Evolutionary conservation across 2,888 invertebrate genomes (phyloP).

Genomic region (Reticulitermes lucifugus): DNA sequence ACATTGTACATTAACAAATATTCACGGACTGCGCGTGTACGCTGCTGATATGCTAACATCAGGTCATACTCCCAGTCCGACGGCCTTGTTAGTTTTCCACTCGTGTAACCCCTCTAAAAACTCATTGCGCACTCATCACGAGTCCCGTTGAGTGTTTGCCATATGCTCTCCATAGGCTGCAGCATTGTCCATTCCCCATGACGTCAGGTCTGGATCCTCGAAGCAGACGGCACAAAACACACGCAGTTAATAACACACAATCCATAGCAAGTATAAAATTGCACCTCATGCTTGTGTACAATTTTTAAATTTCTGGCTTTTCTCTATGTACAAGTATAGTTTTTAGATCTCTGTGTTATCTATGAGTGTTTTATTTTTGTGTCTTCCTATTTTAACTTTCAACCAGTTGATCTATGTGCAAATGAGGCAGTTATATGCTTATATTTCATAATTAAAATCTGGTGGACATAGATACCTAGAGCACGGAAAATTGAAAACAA

Average conservation of each 20-base stretch:
- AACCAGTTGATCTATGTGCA: too few relatives aligned
- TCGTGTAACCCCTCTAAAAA: constrained; percentile 19
- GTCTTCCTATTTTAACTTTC: too few relatives aligned
- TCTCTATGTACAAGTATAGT: not conserved
- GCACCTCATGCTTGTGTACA: not conserved
- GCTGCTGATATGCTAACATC: not conserved
- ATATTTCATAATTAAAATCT: too few relatives aligned
- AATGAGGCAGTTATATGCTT: too few relatives aligned
- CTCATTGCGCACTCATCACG: constrained; percentile 3
- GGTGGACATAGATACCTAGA: too few relatives aligned
- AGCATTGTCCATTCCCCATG: not conserved
- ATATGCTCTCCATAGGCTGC: constrained; percentile 19
- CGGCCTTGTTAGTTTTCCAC: constrained; percentile 31
- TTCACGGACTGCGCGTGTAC: not conserved
- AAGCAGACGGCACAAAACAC: not conserved
- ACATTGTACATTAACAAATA: not conserved
- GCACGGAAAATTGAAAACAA: too few relatives aligned
- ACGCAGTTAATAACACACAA: not conserved
- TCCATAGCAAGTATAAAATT: not conserved
- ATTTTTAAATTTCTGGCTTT: not conserved
- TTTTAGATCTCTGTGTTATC: not conserved
- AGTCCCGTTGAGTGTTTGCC: constrained; percentile 25
- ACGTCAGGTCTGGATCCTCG: not conserved
- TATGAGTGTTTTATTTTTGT: not conserved
- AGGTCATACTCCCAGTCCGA: not conserved